phyloP scores from a whole-genome alignment of 2,888 invertebrate genomes.

The Zygogramma bicolorata region DNA sequence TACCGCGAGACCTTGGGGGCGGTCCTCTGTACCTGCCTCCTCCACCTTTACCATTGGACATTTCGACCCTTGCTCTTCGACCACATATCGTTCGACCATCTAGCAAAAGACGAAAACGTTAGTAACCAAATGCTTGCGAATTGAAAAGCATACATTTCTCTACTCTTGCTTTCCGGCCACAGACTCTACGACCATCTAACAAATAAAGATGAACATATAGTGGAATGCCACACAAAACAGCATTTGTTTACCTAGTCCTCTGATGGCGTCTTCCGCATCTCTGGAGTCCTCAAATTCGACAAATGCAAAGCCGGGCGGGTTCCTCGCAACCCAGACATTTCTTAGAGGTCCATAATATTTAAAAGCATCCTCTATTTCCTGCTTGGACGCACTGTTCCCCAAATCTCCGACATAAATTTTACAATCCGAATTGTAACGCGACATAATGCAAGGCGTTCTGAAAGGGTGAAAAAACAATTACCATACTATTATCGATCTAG shows the following conservation, averaged over 20 bases:
- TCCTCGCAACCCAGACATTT: constrained; percentile 94
- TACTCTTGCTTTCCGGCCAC: constrained; percentile 46
- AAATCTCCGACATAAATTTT: constrained; percentile 95
- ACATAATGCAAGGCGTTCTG: constrained; percentile 70
- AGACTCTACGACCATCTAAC: constrained; percentile 46
- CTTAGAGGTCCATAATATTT: constrained; percentile 88
- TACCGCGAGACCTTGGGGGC: constrained; percentile 73
- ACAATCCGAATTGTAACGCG: constrained; percentile 83
- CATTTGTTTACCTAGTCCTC: constrained; percentile 77
- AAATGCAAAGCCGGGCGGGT: constrained; percentile 93
- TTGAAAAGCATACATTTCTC: constrained; percentile 45
- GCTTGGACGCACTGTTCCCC: constrained; percentile 90
- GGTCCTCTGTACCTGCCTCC: constrained; percentile 69
- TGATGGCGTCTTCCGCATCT: constrained; percentile 88
- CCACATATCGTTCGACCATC: constrained; percentile 90
- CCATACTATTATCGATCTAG: constrained; percentile 41
- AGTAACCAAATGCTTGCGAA: constrained; percentile 27
- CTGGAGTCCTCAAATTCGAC: constrained; percentile 90
- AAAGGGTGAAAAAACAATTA: constrained; percentile 25
- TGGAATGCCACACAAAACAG: constrained; percentile 32
- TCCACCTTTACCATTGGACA: constrained; percentile 86
- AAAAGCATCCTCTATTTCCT: constrained; percentile 90
- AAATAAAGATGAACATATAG: constrained; percentile 43
- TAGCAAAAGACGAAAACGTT: constrained; percentile 57
- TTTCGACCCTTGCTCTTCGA: constrained; percentile 89